A percentile compares a stretch with the other conserved stretches of the same genome.
phyloP scores from a whole-genome alignment of 2,888 invertebrate genomes.

The Dinocampus coccinellae region DNA sequence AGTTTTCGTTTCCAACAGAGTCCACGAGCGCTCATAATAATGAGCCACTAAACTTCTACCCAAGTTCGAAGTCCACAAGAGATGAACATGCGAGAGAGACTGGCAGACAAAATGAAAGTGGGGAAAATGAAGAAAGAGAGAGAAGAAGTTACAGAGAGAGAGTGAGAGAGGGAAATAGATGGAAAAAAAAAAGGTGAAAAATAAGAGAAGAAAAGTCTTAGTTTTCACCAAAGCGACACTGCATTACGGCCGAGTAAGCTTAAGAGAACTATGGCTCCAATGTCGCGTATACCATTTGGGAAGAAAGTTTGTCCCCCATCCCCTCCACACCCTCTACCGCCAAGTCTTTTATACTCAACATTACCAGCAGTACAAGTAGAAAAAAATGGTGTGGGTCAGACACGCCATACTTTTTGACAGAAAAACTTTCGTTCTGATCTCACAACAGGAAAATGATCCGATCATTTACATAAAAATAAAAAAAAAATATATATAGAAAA shows the following conservation, averaged over 20 bases:
- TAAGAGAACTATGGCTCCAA: constrained; percentile 29
- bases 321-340: too few species aligned
- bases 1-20: constrained; percentile 1
- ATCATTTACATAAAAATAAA: neutral
- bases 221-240: constrained; percentile 29
- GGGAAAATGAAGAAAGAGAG: too few species aligned
- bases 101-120: too few species aligned
- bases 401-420: neutral
- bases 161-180: too few species aligned
- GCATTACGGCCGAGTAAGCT: constrained; percentile 21
- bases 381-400: constrained; percentile 9
- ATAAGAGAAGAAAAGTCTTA: neutral
- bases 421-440: constrained; percentile 2
- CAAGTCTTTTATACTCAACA: neutral
- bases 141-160: too few species aligned
- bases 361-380: constrained; percentile 22
- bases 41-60: constrained; percentile 54
- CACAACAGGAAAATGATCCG: too few species aligned
- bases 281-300: constrained; percentile 43
- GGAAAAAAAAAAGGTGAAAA: too few species aligned
- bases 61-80: constrained; percentile 34
- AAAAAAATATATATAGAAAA: too few species aligned
- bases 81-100: constrained; percentile 12
- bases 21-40: constrained; percentile 49
- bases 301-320: constrained; percentile 13